Base-by-base conservation (phyloP, 2,888 invertebrate species). In the Phragmatobia fuliginosa region DNA sequence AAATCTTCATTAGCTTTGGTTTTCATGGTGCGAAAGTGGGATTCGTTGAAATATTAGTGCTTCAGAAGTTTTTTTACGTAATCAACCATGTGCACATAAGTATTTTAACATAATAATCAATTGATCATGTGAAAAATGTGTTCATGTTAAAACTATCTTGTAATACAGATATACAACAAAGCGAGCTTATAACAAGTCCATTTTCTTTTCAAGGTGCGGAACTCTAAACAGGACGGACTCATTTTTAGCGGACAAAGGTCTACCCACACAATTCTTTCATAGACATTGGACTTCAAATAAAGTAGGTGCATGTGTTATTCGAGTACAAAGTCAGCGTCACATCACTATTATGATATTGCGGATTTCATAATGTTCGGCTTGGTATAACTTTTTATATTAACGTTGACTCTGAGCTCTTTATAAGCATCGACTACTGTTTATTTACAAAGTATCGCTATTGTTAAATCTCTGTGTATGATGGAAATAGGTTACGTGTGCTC, bases 361-460 rank as follows among this genome's bases (percentile, higher is more conserved):
- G 76, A 81, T 84, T 83, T 80, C 82, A 85, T 85, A 85, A 79
- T 74, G 74, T 81, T 73, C 71, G 73, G 69, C 72, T 72, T 80
- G 59, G 73, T 72, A 60, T 71, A 62, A 31, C 31, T 28, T 61
- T 36, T 36, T 28, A 62, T 60, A 49, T 64, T 36, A 28, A 25
- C n/a, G n/a, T 49, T 68, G 41, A 41, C 52, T 81, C 61, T 33
- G 25, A 31, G 31, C 45, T 72, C 38, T 41, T 73, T 64, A 73
- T 72, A 70, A 62, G 65, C 65, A 58, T 62, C 45, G 33, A 68
- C 67, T 80, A 68, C 62, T 74, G 66, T 75, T 72, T 75, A 62
- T 66, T 68, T 36, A 32, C 18, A 45, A 31, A 62, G 28, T 45
- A 21, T 62, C 6, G 31, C 28, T 41, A 62, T 38, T 31, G 38